These are phyloP conservation scores for Toxotes jaculatrix DNA, from an alignment of 2,113 vertebrate genomes.

Conservation along the genomic window DNA sequence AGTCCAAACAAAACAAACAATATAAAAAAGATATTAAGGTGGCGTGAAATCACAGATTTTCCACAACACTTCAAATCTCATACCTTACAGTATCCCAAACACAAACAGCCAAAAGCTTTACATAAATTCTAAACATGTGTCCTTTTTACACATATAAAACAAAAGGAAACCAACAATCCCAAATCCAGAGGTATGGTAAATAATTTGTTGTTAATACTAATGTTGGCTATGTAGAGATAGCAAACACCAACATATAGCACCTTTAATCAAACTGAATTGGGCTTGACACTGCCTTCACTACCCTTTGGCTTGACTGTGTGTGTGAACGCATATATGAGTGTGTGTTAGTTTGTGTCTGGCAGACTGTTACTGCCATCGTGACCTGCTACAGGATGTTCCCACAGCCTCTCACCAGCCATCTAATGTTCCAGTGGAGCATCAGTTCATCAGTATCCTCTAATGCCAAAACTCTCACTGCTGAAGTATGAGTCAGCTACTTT, in stretches of 20 bases:
- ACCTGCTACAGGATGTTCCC: constrained; percentile 64
- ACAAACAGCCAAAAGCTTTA: not conserved
- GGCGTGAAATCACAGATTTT: not conserved
- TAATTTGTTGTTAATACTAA: too few relatives aligned
- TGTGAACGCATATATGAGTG: not conserved
- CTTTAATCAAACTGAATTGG: not conserved
- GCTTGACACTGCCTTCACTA: not conserved
- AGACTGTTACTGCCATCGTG: constrained; percentile 43
- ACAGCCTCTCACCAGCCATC: constrained; percentile 36
- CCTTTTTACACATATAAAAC: not conserved
- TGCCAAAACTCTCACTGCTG: not conserved
- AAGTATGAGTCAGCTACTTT: not conserved
- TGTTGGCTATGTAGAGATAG: too few relatives aligned
- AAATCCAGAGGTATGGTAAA: too few relatives aligned
- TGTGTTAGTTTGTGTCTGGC: constrained; percentile 7
- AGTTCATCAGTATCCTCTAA: not conserved
- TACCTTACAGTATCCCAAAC: not conserved
- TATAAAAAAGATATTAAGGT: constrained; percentile 11
- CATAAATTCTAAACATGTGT: not conserved
- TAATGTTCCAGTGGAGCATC: constrained; percentile 37
- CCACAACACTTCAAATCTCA: not conserved
- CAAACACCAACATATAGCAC: not conserved
- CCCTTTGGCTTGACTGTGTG: not conserved
- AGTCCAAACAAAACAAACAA: constrained; percentile 9
- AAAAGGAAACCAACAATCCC: not conserved